These are phyloP conservation scores for Saguinus imperator DNA, from an alignment of 2,113 vertebrate species.

Conservation along the genomic window DNA sequence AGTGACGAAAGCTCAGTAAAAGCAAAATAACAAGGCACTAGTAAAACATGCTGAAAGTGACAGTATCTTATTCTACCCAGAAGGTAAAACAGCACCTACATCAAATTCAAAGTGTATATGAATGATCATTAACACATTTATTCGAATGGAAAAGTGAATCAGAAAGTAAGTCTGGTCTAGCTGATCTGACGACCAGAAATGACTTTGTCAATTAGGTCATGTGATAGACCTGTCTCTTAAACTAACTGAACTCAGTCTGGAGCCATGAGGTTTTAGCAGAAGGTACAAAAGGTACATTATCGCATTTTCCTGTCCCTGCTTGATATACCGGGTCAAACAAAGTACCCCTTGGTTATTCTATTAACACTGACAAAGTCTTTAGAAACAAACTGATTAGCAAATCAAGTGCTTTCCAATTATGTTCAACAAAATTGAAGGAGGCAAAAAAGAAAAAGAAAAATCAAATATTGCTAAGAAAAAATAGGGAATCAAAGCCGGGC, in stretches of 20 bases:
- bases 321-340: background rate
- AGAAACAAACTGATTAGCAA: background rate
- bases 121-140: background rate
- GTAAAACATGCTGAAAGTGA: background rate
- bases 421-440: background rate
- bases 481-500: background rate
- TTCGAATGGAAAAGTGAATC: background rate
- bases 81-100: background rate
- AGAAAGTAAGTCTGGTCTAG: background rate
- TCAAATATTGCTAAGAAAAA: constrained; percentile 8
- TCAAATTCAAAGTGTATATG: background rate
- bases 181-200: background rate
- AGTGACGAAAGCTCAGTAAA: background rate
- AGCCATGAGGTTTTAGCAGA: background rate
- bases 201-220: background rate
- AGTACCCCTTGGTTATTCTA: background rate
- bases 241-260: background rate
- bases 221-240: background rate
- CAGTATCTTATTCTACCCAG: background rate
- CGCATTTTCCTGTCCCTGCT: background rate
- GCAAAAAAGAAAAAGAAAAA: background rate
- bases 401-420: background rate
- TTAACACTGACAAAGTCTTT: background rate
- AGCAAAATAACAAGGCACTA: background rate
- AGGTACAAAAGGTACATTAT: background rate